These are phyloP conservation scores for Paramacrobiotus metropolitanus DNA, from an alignment of 1,140 invertebrate genomes.

Conservation along the genomic window DNA sequence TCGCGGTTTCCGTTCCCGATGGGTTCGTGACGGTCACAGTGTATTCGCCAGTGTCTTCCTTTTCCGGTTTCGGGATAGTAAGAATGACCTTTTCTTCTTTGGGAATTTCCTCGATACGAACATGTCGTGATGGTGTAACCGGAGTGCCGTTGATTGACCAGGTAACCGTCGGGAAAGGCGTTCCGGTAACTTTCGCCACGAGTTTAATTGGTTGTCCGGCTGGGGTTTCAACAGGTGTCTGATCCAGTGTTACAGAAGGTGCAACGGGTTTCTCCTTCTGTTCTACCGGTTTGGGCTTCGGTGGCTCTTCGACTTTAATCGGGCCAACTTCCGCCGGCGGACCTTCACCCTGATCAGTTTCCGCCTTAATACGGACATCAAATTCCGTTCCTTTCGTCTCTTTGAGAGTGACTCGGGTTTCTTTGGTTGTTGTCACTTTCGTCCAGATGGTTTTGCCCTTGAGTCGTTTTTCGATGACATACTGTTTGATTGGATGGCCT, in stretches of 20 bases:
- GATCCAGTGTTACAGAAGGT: no score
- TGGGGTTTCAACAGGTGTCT: no score
- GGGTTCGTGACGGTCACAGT: neutral
- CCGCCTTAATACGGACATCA: constrained; percentile 67
- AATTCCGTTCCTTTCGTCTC: constrained; percentile 67
- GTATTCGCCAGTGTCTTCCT: neutral
- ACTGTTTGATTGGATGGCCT: constrained; percentile 22
- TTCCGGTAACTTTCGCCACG: no score
- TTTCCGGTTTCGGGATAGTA: neutral
- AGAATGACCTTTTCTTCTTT: neutral
- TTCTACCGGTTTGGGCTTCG: no score
- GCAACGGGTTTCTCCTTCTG: no score
- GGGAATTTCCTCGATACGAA: neutral
- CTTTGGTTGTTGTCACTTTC: constrained; percentile 51
- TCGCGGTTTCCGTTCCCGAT: neutral
- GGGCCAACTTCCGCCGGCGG: constrained; percentile 44
- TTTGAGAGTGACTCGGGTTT: constrained; percentile 52
- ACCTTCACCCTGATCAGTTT: constrained; percentile 64
- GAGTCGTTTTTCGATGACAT: constrained; percentile 71
- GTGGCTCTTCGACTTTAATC: no score
- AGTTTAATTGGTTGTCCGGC: no score
- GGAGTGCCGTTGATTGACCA: neutral
- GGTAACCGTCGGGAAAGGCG: neutral
- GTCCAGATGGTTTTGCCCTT: constrained; percentile 53
- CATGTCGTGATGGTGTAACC: neutral